phyloP scores from a whole-genome alignment of 2,113 vertebrate species.

The Hyperoodon ampullatus region DNA sequence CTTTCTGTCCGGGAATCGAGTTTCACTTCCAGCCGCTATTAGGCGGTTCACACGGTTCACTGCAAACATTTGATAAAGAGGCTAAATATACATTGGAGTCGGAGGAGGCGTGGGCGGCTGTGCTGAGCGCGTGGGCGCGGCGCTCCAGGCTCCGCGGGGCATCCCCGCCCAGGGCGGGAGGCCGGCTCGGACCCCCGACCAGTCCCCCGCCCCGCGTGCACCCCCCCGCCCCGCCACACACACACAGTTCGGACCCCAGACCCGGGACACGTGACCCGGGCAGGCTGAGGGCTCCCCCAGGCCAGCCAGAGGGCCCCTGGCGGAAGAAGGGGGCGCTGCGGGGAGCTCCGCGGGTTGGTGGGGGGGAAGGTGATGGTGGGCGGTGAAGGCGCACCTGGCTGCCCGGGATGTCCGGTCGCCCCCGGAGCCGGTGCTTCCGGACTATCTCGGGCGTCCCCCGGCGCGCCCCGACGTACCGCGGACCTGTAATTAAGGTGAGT shows the following conservation, averaged over 20 bases:
- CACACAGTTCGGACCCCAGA: neutral
- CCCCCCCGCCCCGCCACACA: neutral
- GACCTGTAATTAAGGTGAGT: slow-evolving; percentile 55
- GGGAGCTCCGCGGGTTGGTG: too few relatives aligned
- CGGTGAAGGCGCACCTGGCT: neutral
- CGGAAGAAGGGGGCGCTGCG: neutral
- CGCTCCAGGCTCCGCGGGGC: neutral
- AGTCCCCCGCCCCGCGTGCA: neutral
- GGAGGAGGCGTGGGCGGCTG: slow-evolving; percentile 60
- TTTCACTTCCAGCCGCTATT: slow-evolving; percentile 83
- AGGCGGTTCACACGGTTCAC: slow-evolving; percentile 79
- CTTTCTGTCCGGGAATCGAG: slow-evolving; percentile 77
- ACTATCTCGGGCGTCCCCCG: neutral
- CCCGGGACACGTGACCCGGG: rapidly evolving
- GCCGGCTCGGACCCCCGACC: too few relatives aligned
- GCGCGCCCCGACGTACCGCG: neutral
- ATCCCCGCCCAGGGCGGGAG: neutral
- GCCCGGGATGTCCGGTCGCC: slow-evolving; percentile 8
- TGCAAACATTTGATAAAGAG: slow-evolving; percentile 85
- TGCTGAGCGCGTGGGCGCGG: slow-evolving; percentile 13
- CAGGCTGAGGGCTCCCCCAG: neutral
- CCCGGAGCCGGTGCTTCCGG: neutral
- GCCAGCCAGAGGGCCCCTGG: neutral
- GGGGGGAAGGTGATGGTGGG: neutral
- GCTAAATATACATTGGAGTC: slow-evolving; percentile 80